phyloP scores from a whole-genome alignment of 2,113 vertebrate genomes.

The Nesoenas mayeri region DNA sequence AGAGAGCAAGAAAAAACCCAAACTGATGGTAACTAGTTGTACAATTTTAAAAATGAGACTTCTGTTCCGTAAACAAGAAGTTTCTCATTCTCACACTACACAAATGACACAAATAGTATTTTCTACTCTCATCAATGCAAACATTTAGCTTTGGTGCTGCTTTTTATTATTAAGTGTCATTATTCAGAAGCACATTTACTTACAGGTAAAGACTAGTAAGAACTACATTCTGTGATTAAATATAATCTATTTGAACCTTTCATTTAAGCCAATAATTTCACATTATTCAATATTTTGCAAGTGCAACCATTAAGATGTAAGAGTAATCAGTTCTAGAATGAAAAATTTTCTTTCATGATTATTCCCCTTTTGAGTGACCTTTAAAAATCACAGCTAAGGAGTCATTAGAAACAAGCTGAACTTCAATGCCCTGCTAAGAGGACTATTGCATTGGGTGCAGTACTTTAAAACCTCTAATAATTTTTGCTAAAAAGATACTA shows the following conservation, averaged over 20 bases:
- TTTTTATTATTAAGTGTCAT: neutral
- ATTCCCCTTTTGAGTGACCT: neutral
- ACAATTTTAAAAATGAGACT: neutral
- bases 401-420: neutral
- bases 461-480: neutral
- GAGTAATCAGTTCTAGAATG: neutral
- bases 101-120: neutral
- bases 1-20: neutral
- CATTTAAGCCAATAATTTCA: neutral
- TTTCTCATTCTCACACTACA: neutral
- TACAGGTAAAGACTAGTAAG: neutral
- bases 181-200: neutral
- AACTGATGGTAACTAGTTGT: neutral
- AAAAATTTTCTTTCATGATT: neutral
- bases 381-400: neutral
- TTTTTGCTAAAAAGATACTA: neutral
- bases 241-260: neutral
- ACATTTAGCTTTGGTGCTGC: neutral
- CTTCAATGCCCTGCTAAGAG: neutral
- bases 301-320: neutral
- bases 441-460: neutral
- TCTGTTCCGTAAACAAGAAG: neutral
- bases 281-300: neutral
- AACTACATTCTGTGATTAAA: neutral
- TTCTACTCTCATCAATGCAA: neutral